Evolutionary conservation across 2,888 invertebrate genomes (phyloP).

Genomic region (Lasioglossum morio): DNA sequence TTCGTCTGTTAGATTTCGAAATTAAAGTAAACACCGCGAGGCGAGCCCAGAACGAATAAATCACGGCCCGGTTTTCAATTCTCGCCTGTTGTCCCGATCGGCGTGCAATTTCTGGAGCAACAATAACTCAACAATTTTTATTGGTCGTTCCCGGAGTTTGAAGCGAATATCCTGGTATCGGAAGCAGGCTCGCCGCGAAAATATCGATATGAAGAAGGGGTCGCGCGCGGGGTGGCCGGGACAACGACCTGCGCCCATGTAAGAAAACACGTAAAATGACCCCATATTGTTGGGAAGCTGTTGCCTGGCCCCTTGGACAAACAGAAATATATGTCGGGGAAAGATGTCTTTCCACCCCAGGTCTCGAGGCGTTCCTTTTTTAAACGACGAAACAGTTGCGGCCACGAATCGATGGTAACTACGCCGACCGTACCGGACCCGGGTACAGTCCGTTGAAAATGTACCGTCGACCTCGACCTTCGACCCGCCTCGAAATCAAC

Average conservation of each 20-base stretch:
- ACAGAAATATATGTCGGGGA: constrained; percentile 81
- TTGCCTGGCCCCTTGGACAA: constrained; percentile 81
- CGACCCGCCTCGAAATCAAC: neutral
- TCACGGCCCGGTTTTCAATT: neutral
- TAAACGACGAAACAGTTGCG: constrained; percentile 84
- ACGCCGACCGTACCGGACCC: constrained; percentile 83
- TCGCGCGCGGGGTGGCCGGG: constrained; percentile 29
- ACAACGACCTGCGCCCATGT: constrained; percentile 62
- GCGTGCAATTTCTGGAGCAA: constrained; percentile 6
- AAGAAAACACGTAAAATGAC: constrained; percentile 74
- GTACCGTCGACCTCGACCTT: constrained; percentile 38
- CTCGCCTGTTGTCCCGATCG: neutral
- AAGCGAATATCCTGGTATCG: constrained; percentile 4
- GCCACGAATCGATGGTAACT: constrained; percentile 85
- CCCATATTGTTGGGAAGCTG: constrained; percentile 76
- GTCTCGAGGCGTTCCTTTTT: constrained; percentile 81
- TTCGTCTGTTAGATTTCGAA: neutral
- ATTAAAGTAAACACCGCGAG: neutral
- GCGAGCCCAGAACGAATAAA: neutral
- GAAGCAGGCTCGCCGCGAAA: constrained; percentile 25
- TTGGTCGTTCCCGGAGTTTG: constrained; percentile 1
- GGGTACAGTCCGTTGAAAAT: constrained; percentile 80
- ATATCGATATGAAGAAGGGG: constrained; percentile 52
- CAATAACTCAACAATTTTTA: constrained; percentile 18
- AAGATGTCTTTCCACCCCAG: constrained; percentile 81